Base-by-base conservation (phyloP, 2,888 invertebrate species). In the Nowickia ferox region DNA sequence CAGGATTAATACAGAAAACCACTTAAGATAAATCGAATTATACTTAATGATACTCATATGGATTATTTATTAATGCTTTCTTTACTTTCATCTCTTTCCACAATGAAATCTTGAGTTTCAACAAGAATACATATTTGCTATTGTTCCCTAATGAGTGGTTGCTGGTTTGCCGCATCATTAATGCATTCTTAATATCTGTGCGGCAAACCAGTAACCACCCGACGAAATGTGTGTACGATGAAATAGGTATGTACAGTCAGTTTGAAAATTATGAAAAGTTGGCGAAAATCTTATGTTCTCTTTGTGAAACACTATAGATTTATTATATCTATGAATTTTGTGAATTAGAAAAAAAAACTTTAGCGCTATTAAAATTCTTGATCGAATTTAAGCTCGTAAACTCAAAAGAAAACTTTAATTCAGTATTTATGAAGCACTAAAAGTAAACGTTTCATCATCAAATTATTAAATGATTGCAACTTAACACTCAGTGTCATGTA, bases 21-120 rank as follows among this genome's bases (percentile, higher is more conserved):
- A 89, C 90, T 91, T 90, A 88, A 90, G 91, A 91, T 90, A 89
- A 91, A 91, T 88, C 91, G 88, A 63, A 81, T 63, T 68, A 72
- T 71, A 75, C 72, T 76, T 76, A 80, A 80, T 80, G 65, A 75
- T 76, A 84, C 57, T 75, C 74, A 40, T 66, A 48, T 61, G 77
- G n/a, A 48, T 65, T 65, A 51, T 84, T 71, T 84, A 74, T 79
- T 75, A 84, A 44, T 77, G 59, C 6, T 68, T 68, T 59, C 9
- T 40, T 63, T 15, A 9, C 19, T 42, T n/a, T 42, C n/a, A 22
- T 42, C n/a, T n/a, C 40, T 66, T 77, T 57, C 48, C 17, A 59
- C 68, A 77, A 77, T 68, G 68, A 59, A 55, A 66, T 66, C 65
- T 66, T 55, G 38, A 76, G 13, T 66, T 68, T 59, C 57, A 42